Percentiles rank a stretch among this genome's conserved stretches.
phyloP scores from a whole-genome alignment of 2,888 invertebrate species.

The Heliconius hortense region DNA sequence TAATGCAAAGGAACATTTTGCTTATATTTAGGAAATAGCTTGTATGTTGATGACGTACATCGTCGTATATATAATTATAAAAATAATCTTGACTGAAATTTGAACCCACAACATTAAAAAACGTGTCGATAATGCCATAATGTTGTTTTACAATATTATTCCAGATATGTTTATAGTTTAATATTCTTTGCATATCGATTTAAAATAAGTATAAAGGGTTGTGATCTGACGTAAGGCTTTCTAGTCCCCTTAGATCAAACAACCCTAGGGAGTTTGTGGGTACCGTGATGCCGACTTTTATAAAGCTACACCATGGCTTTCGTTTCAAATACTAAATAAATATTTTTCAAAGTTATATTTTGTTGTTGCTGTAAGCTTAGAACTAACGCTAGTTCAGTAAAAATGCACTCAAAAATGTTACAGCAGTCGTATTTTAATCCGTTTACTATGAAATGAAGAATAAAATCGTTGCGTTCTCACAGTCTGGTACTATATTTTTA shows the following conservation, averaged over 20 bases:
- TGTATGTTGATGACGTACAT: not conserved
- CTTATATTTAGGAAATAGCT: not conserved
- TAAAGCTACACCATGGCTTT: not conserved
- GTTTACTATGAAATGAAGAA: not conserved
- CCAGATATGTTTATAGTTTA: not conserved
- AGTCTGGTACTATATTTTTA: too few species aligned
- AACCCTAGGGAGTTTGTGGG: constrained; percentile 30
- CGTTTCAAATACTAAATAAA: not conserved
- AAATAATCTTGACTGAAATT: not conserved
- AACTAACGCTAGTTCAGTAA: not conserved
- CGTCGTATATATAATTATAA: not conserved
- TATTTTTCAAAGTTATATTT: not conserved
- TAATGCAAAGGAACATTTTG: not conserved
- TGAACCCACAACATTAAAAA: too few species aligned
- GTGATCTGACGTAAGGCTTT: constrained; percentile 35
- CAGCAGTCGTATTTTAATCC: not conserved
- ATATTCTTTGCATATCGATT: constrained; percentile 14
- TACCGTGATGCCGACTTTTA: constrained; percentile 13
- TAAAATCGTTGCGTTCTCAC: not conserved
- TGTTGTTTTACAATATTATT: not conserved
- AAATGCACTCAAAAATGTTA: not conserved
- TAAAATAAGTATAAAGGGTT: constrained; percentile 35
- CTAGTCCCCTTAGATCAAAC: constrained; percentile 33
- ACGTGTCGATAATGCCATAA: not conserved
- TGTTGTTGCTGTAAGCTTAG: not conserved